Evolutionary conservation across 2,888 invertebrate species (phyloP), one percentile per base, ranked within the genome.

Genomic region (Eupithecia dodoneata): DNA sequence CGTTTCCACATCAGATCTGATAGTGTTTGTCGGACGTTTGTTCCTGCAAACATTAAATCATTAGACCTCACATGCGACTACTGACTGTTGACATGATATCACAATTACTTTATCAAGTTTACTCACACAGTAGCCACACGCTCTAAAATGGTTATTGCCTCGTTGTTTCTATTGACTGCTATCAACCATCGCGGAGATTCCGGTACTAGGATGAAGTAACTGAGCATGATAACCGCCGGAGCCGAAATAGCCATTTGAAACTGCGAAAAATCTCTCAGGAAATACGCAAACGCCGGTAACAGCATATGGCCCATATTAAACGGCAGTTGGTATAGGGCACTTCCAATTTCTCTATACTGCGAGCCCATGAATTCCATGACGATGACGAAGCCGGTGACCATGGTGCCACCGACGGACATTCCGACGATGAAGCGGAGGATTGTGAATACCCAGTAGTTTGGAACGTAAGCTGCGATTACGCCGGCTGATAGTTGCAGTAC

Each of bases 181-280:
- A 97, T 94, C 44, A 98, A 93, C 98, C 98, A 98, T 80, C 98
- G 95, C 0, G 98, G 97, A 2, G 97, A 97, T 91, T 98, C 98
- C 0, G 97, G 97, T 18, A 98, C 88, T 49, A 97, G 86, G 94
- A 96, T 96, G 85, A 96, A 96, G 84, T 97, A 97, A 0, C 95
- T 91, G 18, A 97, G 90, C 76, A 97, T 91, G 47, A 97, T 83
- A 52, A 95, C 85, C 0, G 95, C 93, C 0, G 96, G 96, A 49
- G 96, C 85, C 0, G 97, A 96, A 80, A 97, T 95, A 0, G 96
- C 95, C n/a, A 97, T 90, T 90, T 97, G 97, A 72, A 96, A 96
- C 82, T 95, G 90, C 7, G 95, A 93, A 96, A 96, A 97, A 78
- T 96, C 95, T 76, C 97, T 95, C 71, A 96, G 93, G 82, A 93